A percentile compares a stretch with the other conserved stretches of the same genome.
Evolutionary conservation across 2,113 vertebrate genomes (phyloP).

Genomic region (Etheostoma cragini): DNA sequence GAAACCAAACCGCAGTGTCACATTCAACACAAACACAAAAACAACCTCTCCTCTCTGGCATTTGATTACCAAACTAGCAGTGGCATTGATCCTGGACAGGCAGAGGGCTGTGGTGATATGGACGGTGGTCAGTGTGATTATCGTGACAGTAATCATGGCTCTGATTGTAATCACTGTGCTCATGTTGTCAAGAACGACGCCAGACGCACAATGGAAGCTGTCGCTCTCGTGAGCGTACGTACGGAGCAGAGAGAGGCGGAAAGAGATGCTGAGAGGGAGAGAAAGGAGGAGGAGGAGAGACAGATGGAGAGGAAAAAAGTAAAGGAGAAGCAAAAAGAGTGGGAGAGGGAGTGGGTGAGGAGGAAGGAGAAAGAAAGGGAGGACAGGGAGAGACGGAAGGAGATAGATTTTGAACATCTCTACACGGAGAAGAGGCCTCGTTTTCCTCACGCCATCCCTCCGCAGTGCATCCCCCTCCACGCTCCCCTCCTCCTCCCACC

Average conservation of each 20-base stretch:
- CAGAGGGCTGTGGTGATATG: neutral
- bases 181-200: neutral
- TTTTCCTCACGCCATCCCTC: conserved; percentile 44
- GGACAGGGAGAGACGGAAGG: conserved; percentile 52
- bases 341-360: conserved; percentile 52
- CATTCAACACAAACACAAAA: neutral
- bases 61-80: conserved; percentile 3
- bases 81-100: neutral
- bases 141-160: neutral
- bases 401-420: conserved; percentile 39
- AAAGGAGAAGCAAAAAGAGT: conserved; percentile 36
- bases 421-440: conserved; percentile 58
- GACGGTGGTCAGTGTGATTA: conserved; percentile 26
- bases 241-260: conserved; percentile 7
- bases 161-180: conserved; percentile 47
- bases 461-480: conserved; percentile 57
- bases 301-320: conserved; percentile 40
- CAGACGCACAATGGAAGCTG: neutral
- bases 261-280: conserved; percentile 8
- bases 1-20: conserved; percentile 16
- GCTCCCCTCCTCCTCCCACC: conserved; percentile 63
- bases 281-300: conserved; percentile 20
- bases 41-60: neutral
- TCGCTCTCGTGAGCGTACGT: neutral
- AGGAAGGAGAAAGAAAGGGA: conserved; percentile 48